A percentile compares a stretch with the other conserved stretches of the same genome.
Evolutionary conservation across 1,140 invertebrate genomes (phyloP).

Genomic region (Drosophila kepulauana): DNA sequence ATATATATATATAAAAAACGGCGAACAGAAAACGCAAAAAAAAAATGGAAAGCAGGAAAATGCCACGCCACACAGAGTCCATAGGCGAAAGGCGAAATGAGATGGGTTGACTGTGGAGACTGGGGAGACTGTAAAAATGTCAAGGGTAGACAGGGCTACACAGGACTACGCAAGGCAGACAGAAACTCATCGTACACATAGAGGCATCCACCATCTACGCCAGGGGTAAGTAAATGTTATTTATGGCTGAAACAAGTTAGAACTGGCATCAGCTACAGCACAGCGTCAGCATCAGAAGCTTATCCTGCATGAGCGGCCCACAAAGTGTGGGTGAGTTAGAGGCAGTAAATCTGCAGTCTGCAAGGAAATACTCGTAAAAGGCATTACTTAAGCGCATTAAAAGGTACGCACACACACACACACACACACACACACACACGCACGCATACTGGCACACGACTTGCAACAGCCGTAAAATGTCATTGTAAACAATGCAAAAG

Average conservation of each 20-base stretch:
- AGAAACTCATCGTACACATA: slow-evolving; percentile 2
- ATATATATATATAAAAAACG: slow-evolving; percentile 62
- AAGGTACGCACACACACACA: slow-evolving; percentile 42
- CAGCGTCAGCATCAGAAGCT: slow-evolving; percentile 26
- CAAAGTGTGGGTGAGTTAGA: slow-evolving; percentile 41
- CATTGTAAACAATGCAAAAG: slow-evolving; percentile 59
- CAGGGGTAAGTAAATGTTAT: slow-evolving; percentile 71
- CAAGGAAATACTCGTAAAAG: slow-evolving; percentile 60
- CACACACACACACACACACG: slow-evolving; percentile 13
- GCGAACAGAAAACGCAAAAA: slow-evolving; percentile 2
- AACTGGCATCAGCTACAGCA: slow-evolving; percentile 12
- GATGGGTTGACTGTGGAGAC: slow-evolving; percentile 48
- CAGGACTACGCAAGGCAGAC: slow-evolving; percentile 20
- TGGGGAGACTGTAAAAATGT: slow-evolving; percentile 71
- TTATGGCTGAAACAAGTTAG: slow-evolving; percentile 69
- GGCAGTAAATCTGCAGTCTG: slow-evolving; percentile 65
- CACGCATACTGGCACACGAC: slow-evolving; percentile 16
- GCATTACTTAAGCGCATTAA: slow-evolving; percentile 69
- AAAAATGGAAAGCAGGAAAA: slow-evolving; percentile 27
- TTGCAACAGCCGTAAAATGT: slow-evolving; percentile 58
- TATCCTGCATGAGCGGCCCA: slow-evolving; percentile 40
- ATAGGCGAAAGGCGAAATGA: slow-evolving; percentile 55
- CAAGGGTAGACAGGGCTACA: slow-evolving; percentile 62
- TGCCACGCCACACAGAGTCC: slow-evolving; percentile 41
- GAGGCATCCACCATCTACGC: slow-evolving; percentile 15